Conservation (phyloP, 2,888 invertebrate species). For the Chalcosyrphus nemorum region DNA sequence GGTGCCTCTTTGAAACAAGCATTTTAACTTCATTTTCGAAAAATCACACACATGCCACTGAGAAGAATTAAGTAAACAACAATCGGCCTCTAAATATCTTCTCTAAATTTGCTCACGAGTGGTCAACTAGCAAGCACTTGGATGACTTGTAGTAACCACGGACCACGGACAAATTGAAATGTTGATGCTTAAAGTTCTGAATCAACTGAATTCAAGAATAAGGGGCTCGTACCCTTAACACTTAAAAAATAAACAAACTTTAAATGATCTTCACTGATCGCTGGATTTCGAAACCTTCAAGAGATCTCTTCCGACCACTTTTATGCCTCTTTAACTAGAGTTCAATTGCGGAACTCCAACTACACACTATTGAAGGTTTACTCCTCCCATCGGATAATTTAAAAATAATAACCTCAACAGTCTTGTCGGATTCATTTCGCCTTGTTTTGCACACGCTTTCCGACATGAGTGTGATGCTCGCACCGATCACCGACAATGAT, state of each 20-base stretch:
- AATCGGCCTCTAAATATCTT: no score
- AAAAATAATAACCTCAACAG: background rate
- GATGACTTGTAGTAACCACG: no score
- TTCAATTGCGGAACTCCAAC: slow-evolving; percentile 2
- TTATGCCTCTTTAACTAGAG: background rate
- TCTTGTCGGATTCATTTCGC: background rate
- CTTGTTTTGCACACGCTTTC: background rate
- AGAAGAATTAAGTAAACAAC: no score
- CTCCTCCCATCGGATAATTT: slow-evolving; percentile 6
- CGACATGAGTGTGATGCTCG: background rate
- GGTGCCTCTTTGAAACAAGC: no score
- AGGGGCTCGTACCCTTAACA: background rate
- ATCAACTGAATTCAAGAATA: no score
- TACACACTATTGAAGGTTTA: background rate
- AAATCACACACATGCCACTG: no score
- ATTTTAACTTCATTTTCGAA: no score
- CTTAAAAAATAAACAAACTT: background rate
- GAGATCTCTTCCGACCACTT: background rate
- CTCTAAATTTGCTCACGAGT: no score
- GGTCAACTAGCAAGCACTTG: no score
- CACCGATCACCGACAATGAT: no score
- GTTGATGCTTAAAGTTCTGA: no score
- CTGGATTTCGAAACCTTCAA: background rate
- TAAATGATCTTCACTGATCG: background rate
- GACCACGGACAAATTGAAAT: no score